Percentiles rank a stretch among this genome's conserved stretches.
Evolutionary conservation across 2,113 vertebrate species (phyloP).

Genomic region (Dermatemys mawii): DNA sequence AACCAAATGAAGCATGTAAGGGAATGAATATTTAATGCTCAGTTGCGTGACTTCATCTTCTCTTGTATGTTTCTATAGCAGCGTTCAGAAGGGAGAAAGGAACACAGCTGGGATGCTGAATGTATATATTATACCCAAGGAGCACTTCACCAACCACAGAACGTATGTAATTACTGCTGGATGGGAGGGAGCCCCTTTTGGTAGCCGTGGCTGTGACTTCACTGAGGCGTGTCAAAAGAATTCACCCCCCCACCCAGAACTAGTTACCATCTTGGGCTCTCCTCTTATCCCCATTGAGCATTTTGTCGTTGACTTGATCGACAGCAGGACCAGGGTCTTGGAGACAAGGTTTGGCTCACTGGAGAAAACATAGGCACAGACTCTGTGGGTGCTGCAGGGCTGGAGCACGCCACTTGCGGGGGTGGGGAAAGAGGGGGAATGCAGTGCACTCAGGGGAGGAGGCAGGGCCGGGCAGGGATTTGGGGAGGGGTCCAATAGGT

Average conservation of each 20-base stretch:
- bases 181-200: neutral
- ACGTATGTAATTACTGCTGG: neutral
- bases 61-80: neutral
- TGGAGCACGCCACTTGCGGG: no score
- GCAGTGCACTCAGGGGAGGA: no score
- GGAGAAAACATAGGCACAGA: no score
- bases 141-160: accelerated
- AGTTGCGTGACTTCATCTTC: neutral
- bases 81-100: neutral
- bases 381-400: no score
- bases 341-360: neutral
- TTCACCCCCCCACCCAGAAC: neutral
- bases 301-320: neutral
- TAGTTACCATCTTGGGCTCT: neutral
- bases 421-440: no score
- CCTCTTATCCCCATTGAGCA: neutral
- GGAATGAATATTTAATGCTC: constrained; percentile 52
- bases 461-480: no score
- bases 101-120: constrained; percentile 8
- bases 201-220: neutral
- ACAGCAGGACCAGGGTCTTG: neutral
- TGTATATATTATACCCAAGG: accelerated
- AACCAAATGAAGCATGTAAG: constrained; percentile 37
- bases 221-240: neutral
- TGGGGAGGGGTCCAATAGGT: no score